Base-by-base conservation (phyloP, 2,113 vertebrate species). In the Alces alces region DNA sequence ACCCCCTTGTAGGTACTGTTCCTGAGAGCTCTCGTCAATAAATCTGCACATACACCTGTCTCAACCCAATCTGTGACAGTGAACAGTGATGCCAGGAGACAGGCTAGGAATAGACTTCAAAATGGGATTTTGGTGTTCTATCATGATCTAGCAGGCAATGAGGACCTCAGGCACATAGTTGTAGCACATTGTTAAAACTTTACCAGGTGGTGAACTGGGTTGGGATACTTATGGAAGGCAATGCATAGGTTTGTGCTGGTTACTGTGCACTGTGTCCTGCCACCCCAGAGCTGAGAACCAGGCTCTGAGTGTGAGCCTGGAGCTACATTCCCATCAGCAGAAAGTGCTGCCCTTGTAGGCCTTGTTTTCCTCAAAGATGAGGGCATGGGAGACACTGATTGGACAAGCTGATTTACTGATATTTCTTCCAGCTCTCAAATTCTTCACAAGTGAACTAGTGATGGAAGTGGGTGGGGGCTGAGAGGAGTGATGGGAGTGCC, bases 1-100 rank as follows among this genome's bases (percentile, higher is more conserved):
- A 30, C 6, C 25, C 6, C 36, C 5, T 50, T 2, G 2, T 4
- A 36, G 58, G 17, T 12, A 3, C 17, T 45, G 28, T n/a, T n/a
- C 54, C 58, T 80, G 58, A 85, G 33, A 25, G 70, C 12, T 21
- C 21, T 21, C 15, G 57, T 19, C 43, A 2, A 8, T 36, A 57
- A 45, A 33, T 7, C 50, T 52, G 55, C 58, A 19, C 82, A 76
- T 2, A 21, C 7, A 58, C 58, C 39, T 15, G 9, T 3, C 60
- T 50, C 23, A 19, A 47, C 33, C 2, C 4, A 19, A 33, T 39
- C 54, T 80, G 8, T 9, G 21, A 28, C 57, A 85, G 54, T 70
- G 85, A 78, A 33, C 43, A 90, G 64, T 61, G 88, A 78, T 93
- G 47, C 36, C 95, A 80, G 70, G n/a, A 79, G 58, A 39, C 76